These are phyloP conservation scores for Porites cylindrica DNA, from an alignment of 92 coral and sea anemone genomes.

Conservation along the genomic window DNA sequence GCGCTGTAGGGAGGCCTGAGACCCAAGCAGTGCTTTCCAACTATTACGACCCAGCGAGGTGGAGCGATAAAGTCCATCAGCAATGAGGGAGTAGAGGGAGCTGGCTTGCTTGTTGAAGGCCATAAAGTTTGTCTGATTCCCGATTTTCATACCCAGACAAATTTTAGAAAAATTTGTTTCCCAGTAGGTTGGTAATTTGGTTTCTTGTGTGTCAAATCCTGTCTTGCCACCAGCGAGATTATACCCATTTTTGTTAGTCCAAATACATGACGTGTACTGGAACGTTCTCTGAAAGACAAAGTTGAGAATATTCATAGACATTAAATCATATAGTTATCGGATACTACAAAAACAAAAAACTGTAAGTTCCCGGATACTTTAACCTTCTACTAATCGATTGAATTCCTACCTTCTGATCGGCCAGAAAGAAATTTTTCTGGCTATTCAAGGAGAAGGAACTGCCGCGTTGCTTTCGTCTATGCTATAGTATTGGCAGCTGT, in stretches of 20 bases:
- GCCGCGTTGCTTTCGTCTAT: too few species aligned
- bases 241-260: constrained; percentile 44
- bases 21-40: constrained; percentile 27
- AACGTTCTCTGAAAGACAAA: constrained; percentile 44
- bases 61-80: constrained; percentile 3
- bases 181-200: constrained; percentile 30
- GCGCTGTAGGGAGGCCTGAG: constrained; percentile 7
- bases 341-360: too few species aligned
- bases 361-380: too few species aligned
- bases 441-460: too few species aligned
- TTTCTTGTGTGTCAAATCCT: constrained; percentile 56
- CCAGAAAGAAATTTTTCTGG: too few species aligned
- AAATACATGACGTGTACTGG: constrained; percentile 50
- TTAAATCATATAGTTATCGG: too few species aligned
- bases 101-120: constrained; percentile 6
- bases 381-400: too few species aligned
- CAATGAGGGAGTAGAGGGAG: constrained; percentile 37
- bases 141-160: constrained; percentile 27
- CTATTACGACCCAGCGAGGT: constrained; percentile 23
- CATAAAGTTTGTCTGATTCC: constrained; percentile 4
- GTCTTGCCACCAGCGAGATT: constrained; percentile 46
- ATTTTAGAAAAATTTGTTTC: constrained; percentile 18
- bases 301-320: not conserved
- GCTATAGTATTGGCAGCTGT: too few species aligned
- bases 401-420: too few species aligned